Evolutionary conservation across 2,888 invertebrate species (phyloP).

Genomic region (Punctoribates punctum): DNA sequence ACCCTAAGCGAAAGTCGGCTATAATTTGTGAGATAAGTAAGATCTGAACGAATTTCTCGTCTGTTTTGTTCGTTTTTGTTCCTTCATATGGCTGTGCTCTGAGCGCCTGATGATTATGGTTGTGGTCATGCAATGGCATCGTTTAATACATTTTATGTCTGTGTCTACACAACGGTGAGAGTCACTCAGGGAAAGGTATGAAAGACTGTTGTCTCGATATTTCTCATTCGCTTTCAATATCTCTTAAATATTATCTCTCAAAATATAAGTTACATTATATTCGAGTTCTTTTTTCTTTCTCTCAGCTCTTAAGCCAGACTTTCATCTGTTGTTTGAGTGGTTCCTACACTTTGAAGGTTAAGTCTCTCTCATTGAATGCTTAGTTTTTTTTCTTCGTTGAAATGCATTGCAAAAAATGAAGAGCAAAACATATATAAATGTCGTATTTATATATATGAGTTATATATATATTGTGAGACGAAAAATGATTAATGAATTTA

Average conservation of each 20-base stretch:
- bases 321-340: too few relatives aligned
- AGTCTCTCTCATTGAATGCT: too few relatives aligned
- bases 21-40: constrained; percentile 13
- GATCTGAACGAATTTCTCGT: not conserved
- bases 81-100: not conserved
- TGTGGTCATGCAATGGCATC: constrained; percentile 36
- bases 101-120: constrained; percentile 28
- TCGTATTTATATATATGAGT: not conserved
- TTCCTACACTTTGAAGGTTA: too few relatives aligned
- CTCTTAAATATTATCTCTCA: too few relatives aligned
- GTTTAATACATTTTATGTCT: constrained; percentile 23
- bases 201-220: not conserved
- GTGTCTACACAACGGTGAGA: not conserved
- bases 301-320: too few relatives aligned
- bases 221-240: too few relatives aligned
- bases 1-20: too few relatives aligned
- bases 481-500: constrained; percentile 28
- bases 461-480: not conserved
- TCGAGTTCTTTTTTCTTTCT: too few relatives aligned
- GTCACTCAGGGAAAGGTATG: not conserved
- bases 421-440: too few relatives aligned
- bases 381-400: too few relatives aligned
- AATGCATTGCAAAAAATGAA: too few relatives aligned
- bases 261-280: too few relatives aligned
- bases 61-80: not conserved